A percentile compares a stretch with the other conserved stretches of the same genome.
These are phyloP conservation scores for Gadus macrocephalus DNA, from an alignment of 2,113 vertebrate genomes.

Conservation along the genomic window DNA sequence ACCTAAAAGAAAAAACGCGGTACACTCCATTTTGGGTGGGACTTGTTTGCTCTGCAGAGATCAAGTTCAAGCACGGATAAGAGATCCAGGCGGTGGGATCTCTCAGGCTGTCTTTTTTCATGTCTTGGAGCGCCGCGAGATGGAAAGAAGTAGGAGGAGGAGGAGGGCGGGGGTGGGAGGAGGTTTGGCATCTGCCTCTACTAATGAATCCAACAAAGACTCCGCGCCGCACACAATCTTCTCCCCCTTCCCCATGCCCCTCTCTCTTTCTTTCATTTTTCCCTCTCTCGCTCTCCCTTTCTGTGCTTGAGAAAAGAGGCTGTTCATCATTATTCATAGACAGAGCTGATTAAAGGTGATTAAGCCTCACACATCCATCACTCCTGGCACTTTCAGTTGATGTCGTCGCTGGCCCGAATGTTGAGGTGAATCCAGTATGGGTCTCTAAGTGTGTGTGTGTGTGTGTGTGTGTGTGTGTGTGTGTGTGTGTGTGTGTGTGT, in stretches of 20 bases:
- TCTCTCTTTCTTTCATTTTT: constrained; percentile 20
- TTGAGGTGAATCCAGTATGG: constrained; percentile 23
- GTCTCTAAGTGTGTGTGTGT: constrained; percentile 26
- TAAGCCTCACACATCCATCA: constrained; percentile 70
- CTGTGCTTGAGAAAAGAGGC: constrained; percentile 47
- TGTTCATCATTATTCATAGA: constrained; percentile 71
- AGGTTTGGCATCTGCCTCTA: constrained; percentile 50
- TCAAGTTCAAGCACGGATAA: too few species aligned
- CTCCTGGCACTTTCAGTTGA: constrained; percentile 58
- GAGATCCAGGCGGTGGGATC: too few species aligned
- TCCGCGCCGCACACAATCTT: constrained; percentile 38
- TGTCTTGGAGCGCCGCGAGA: too few species aligned
- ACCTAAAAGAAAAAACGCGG: too few species aligned
- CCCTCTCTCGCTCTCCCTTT: constrained; percentile 27
- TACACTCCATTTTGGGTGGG: too few species aligned
- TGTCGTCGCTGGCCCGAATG: constrained; percentile 40
- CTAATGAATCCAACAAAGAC: constrained; percentile 52
- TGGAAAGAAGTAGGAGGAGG: constrained; percentile 21
- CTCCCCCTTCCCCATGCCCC: constrained; percentile 29
- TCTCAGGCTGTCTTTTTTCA: too few species aligned
- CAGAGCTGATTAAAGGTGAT: constrained; percentile 72
- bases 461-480: constrained; percentile 14
- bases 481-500: constrained; percentile 6
- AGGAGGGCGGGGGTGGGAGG: constrained; percentile 16
- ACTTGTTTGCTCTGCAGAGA: too few species aligned